A percentile compares a stretch with the other conserved stretches of the same genome.
These are phyloP conservation scores for Lochmaea capreae DNA, from an alignment of 2,888 invertebrate species.

Conservation along the genomic window DNA sequence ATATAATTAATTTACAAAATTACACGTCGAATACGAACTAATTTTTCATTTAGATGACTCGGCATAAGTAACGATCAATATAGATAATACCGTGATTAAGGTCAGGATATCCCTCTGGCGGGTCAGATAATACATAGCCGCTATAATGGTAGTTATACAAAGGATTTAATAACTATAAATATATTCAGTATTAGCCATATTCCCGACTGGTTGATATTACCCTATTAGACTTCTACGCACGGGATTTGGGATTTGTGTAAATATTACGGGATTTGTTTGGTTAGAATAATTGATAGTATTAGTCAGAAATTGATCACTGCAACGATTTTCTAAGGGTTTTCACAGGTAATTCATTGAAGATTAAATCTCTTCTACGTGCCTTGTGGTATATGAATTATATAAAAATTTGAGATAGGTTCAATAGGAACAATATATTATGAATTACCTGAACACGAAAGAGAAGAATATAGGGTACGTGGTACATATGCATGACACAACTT, in stretches of 20 bases:
- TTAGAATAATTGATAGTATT: slow-evolving; percentile 60
- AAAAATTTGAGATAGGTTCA: no score
- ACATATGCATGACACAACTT: no score
- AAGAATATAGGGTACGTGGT: no score
- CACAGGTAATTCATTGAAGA: background rate
- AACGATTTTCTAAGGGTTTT: background rate
- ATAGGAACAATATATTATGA: no score
- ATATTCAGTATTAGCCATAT: slow-evolving; percentile 29
- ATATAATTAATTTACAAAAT: slow-evolving; percentile 13
- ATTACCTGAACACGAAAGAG: no score
- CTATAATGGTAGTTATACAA: slow-evolving; percentile 34
- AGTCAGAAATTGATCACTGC: slow-evolving; percentile 24
- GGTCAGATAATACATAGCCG: slow-evolving; percentile 32
- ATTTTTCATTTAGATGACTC: slow-evolving; percentile 24
- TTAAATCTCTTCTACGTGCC: no score
- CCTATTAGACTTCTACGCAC: slow-evolving; percentile 50
- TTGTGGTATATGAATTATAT: no score
- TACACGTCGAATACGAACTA: background rate
- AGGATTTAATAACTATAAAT: slow-evolving; percentile 43
- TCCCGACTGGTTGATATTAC: slow-evolving; percentile 35
- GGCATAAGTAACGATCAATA: slow-evolving; percentile 23
- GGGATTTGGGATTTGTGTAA: slow-evolving; percentile 55
- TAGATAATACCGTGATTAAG: slow-evolving; percentile 27
- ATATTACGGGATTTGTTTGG: slow-evolving; percentile 56
- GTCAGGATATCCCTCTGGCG: slow-evolving; percentile 20